Percentiles rank a stretch among this genome's conserved stretches.
Conservation (phyloP, 1,140 invertebrate species). For the Medauroidea extradentata region DNA sequence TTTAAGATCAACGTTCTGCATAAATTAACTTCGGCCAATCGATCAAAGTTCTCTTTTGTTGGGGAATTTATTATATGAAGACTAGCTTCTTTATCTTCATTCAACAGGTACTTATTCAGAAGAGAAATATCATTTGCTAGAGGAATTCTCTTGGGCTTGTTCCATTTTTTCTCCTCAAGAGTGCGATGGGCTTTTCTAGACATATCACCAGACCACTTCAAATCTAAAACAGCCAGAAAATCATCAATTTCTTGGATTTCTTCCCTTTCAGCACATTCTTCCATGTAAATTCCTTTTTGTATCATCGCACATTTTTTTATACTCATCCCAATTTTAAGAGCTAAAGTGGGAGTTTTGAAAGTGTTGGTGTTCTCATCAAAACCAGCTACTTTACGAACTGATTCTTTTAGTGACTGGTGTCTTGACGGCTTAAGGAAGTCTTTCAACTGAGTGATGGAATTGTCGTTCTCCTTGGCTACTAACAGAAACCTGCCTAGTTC, state of each 20-base stretch:
- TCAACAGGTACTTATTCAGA: too few species aligned
- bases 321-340: background rate
- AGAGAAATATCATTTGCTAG: too few species aligned
- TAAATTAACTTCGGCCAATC: too few species aligned
- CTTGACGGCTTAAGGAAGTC: background rate
- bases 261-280: background rate
- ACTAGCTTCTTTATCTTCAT: too few species aligned
- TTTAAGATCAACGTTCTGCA: too few species aligned
- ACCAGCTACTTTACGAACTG: background rate
- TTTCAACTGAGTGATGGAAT: background rate
- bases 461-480: background rate
- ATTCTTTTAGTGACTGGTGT: background rate
- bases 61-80: too few species aligned
- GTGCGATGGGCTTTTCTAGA: too few species aligned
- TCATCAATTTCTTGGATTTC: background rate
- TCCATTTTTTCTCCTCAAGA: too few species aligned
- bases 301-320: background rate
- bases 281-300: background rate
- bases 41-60: too few species aligned
- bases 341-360: background rate
- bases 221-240: background rate
- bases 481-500: slow-evolving; percentile 3
- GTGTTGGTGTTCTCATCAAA: background rate
- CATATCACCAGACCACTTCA: too few species aligned
- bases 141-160: too few species aligned